These are phyloP conservation scores for Xyrichtys novacula DNA, from an alignment of 2,797 vertebrate species.

Conservation along the genomic window DNA sequence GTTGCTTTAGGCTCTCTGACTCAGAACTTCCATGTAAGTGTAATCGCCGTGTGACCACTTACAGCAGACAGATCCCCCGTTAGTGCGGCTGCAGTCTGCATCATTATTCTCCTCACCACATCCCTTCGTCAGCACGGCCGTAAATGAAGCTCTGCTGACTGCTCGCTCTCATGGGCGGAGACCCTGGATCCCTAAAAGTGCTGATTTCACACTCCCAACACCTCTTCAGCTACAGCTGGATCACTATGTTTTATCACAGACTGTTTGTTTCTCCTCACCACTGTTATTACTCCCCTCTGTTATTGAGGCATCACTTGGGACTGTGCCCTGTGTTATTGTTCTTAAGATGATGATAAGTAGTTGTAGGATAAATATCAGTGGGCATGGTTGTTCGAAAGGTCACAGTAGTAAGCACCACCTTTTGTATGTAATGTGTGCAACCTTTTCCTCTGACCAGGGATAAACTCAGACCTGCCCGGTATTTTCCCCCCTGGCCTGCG, in stretches of 20 bases:
- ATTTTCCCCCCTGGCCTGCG: conserved; percentile 36
- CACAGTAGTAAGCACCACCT: conserved; percentile 19
- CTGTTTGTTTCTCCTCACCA: background rate
- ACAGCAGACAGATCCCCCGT: conserved; percentile 38
- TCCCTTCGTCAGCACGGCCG: conserved; percentile 60
- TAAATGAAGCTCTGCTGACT: conserved; percentile 49
- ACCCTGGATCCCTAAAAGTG: conserved; percentile 30
- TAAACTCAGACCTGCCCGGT: conserved; percentile 23
- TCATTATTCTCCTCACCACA: conserved; percentile 55
- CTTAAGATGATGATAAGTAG: conserved; percentile 14
- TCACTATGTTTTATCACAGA: conserved; percentile 17
- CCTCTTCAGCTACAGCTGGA: conserved; percentile 37
- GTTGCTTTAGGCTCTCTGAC: conserved; percentile 44
- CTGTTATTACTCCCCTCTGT: conserved; percentile 43
- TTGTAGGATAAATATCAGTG: conserved; percentile 29
- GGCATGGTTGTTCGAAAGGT: conserved; percentile 67
- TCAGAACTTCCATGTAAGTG: conserved; percentile 55
- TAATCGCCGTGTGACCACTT: conserved; percentile 39
- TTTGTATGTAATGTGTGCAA: conserved; percentile 22
- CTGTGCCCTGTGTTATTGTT: conserved; percentile 6
- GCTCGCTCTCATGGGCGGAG: conserved; percentile 24
- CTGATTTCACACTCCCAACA: conserved; percentile 45
- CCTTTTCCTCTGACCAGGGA: conserved; percentile 39
- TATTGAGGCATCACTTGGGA: background rate
- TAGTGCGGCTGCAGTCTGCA: conserved; percentile 38